phyloP scores from a whole-genome alignment of 2,113 vertebrate genomes.

The Hippocampus mohnikei region DNA sequence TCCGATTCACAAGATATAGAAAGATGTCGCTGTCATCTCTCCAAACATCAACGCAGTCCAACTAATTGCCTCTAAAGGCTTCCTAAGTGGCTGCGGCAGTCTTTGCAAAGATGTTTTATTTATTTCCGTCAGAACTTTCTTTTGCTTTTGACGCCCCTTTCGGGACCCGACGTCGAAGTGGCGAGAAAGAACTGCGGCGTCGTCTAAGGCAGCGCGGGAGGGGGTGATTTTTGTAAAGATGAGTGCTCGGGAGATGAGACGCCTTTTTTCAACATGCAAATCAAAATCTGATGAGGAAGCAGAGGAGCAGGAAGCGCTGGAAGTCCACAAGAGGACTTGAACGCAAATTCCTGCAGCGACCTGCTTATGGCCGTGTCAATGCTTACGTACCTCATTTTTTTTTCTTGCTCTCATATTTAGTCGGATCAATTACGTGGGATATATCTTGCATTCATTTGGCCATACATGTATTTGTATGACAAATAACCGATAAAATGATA shows the following conservation, averaged over 20 bases:
- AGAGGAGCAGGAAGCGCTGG: conserved; percentile 36
- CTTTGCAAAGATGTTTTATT: conserved; percentile 14
- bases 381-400: conserved; percentile 13
- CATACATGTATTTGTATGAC: too few relatives aligned
- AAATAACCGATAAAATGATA: too few relatives aligned
- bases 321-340: conserved; percentile 34
- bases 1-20: conserved; percentile 26
- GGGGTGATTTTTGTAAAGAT: conserved; percentile 34
- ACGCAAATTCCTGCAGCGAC: conserved; percentile 22
- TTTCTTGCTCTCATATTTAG: background rate
- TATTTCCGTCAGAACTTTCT: conserved; percentile 7
- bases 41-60: conserved; percentile 21
- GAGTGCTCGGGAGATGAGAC: conserved; percentile 50
- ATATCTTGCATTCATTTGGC: too few relatives aligned
- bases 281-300: conserved; percentile 55
- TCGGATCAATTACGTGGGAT: background rate
- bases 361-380: conserved; percentile 21
- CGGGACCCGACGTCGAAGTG: conserved; percentile 4
- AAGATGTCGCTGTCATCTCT: conserved; percentile 20
- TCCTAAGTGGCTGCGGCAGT: background rate
- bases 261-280: conserved; percentile 63
- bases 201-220: conserved; percentile 7
- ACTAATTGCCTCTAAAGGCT: conserved; percentile 27
- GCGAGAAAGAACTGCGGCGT: conserved; percentile 7
- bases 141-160: background rate